Evolutionary conservation across 2,888 invertebrate species (phyloP), one percentile per base, ranked within the genome.

Genomic region (Lasioglossum morio): DNA sequence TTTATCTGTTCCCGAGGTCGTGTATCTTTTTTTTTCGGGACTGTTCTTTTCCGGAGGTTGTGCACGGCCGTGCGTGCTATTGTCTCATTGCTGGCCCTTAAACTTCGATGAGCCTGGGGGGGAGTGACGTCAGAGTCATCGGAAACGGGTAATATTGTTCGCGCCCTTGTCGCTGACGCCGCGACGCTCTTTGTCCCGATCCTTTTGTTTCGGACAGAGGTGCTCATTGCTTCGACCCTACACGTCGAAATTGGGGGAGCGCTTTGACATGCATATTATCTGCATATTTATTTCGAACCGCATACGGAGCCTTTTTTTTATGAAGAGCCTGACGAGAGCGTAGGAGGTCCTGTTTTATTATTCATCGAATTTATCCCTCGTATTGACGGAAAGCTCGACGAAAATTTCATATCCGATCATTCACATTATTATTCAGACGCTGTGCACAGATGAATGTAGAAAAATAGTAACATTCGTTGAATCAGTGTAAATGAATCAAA

Each of bases 31-130:
- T 34, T 34, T 34, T 34, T 12, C 30, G 10, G 48, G 40, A 30
- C 48, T 57, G 78, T 74, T 80, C 72, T 72, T 60, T 37, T 43
- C 12, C 34, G 37, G 3, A 23, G 69, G 37, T 37, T 14, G 23
- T 40, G 34, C 34, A n/a, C 37, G n/a, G 27, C 8, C 53, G 43
- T 57, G n/a, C 8, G 30, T 3, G 48, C 7, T 48, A 34, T 48
- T 19, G 40, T 63, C 43, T 73, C 12, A 60, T 74, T 37, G 72
- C 23, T 14, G 70, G 76, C 43, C 84, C 87, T 85, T 81, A 72
- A 76, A 84, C 74, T 85, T 87, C 79, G 60, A 81, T 74, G 72
- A 78, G 70, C 10, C 72, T 75, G 8, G 53, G 8, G 53, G 48
- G 43, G 63, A 4, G 30, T 63, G 81, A 79, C 77, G 79, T 78